A percentile compares a stretch with the other conserved stretches of the same genome.
phyloP scores from a whole-genome alignment of 1,140 invertebrate genomes.

The Trachelipus rathkii region DNA sequence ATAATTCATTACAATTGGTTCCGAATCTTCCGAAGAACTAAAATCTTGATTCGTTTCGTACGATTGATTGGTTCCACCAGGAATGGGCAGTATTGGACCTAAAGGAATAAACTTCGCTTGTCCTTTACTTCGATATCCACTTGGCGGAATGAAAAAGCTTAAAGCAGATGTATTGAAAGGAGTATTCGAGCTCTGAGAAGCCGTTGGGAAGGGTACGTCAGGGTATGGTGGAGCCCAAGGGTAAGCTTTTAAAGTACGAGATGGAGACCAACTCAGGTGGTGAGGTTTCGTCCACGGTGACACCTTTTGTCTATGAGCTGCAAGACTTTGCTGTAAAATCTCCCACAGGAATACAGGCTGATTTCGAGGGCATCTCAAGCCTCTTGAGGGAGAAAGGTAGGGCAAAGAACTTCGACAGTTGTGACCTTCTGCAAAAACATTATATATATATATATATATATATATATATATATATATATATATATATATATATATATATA shows the following conservation, averaged over 20 bases:
- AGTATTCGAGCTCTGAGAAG: not conserved
- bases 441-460: conserved; percentile 4
- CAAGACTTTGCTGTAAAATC: conserved; percentile 26
- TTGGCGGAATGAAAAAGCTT: not conserved
- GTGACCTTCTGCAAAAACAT: conserved; percentile 18
- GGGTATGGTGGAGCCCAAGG: not conserved
- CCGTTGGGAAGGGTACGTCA: not conserved
- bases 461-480: not conserved
- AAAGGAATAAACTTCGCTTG: not conserved
- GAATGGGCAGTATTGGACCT: not conserved
- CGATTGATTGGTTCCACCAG: not conserved
- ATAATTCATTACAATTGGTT: no score
- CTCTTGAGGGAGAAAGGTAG: conserved; percentile 18
- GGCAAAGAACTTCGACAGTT: conserved; percentile 25
- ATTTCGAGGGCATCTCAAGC: conserved; percentile 28
- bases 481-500: not conserved
- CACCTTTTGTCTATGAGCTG: not conserved
- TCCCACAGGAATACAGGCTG: conserved; percentile 28
- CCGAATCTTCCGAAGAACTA: not conserved
- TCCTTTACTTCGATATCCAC: not conserved
- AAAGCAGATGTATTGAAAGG: not conserved
- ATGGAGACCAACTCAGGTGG: not conserved
- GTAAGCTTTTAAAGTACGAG: not conserved
- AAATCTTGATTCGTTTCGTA: not conserved
- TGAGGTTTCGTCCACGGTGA: not conserved